phyloP scores from a whole-genome alignment of 1,140 invertebrate species.

The Drosophila littoralis region DNA sequence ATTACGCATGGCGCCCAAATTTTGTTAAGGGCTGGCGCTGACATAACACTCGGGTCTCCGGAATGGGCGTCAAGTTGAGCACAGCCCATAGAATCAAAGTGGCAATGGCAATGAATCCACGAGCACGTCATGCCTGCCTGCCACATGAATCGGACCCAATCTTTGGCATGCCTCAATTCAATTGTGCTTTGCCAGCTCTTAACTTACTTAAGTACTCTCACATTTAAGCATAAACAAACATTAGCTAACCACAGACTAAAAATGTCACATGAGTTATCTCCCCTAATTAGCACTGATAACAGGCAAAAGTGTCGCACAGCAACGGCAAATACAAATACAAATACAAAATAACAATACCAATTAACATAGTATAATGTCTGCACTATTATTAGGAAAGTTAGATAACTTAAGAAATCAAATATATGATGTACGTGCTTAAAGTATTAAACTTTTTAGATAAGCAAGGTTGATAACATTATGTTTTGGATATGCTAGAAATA shows the following conservation, averaged over 20 bases:
- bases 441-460: background rate
- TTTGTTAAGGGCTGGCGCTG: constrained; percentile 36
- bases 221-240: constrained; percentile 22
- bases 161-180: constrained; percentile 6
- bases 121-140: background rate
- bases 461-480: background rate
- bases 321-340: constrained; percentile 15
- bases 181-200: background rate
- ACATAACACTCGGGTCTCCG: constrained; percentile 16
- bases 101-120: constrained; percentile 24
- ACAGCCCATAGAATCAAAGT: constrained; percentile 28
- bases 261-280: constrained; percentile 30
- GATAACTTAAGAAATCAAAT: background rate
- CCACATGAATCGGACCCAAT: background rate
- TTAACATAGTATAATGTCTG: background rate
- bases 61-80: constrained; percentile 18
- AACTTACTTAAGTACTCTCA: constrained; percentile 14
- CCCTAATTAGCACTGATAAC: constrained; percentile 24
- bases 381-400: background rate
- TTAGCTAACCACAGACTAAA: constrained; percentile 22
- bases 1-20: constrained; percentile 53
- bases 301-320: constrained; percentile 8
- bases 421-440: background rate
- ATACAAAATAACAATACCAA: background rate
- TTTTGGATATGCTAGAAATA: background rate